Evolutionary conservation across 2,797 vertebrate genomes (phyloP).

Genomic region (Buceros bicornis): DNA sequence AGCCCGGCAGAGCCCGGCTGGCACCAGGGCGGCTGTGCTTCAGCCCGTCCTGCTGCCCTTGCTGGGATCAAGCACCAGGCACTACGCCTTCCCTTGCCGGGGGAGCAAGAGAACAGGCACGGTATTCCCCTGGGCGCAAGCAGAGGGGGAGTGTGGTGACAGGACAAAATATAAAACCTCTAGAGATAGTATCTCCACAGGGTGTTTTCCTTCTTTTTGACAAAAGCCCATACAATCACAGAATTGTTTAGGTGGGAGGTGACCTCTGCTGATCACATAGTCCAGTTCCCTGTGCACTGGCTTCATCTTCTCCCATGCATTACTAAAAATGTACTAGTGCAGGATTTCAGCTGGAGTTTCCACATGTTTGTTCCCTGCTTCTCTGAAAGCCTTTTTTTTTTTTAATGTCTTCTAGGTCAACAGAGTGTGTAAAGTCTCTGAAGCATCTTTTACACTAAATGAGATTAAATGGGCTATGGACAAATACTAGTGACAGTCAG

Average conservation of each 20-base stretch:
- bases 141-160: no score
- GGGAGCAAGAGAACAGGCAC: neutral
- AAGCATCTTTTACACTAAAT: neutral
- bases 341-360: neutral
- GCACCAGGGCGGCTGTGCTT: neutral
- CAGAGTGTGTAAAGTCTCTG: neutral
- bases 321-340: neutral
- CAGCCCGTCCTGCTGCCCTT: neutral
- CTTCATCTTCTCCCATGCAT: neutral
- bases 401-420: neutral
- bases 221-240: neutral
- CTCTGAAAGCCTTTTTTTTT: neutral
- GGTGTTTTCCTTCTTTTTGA: neutral
- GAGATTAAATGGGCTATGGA: neutral
- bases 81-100: fast-evolving
- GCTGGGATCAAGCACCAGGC: neutral
- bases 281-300: neutral
- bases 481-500: neutral
- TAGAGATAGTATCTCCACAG: neutral
- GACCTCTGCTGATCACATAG: neutral
- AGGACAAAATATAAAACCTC: neutral
- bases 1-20: neutral
- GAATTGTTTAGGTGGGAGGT: neutral
- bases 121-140: fast-evolving
- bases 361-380: neutral